phyloP scores from a whole-genome alignment of 1,140 invertebrate genomes.

The Leptinotarsa texana region DNA sequence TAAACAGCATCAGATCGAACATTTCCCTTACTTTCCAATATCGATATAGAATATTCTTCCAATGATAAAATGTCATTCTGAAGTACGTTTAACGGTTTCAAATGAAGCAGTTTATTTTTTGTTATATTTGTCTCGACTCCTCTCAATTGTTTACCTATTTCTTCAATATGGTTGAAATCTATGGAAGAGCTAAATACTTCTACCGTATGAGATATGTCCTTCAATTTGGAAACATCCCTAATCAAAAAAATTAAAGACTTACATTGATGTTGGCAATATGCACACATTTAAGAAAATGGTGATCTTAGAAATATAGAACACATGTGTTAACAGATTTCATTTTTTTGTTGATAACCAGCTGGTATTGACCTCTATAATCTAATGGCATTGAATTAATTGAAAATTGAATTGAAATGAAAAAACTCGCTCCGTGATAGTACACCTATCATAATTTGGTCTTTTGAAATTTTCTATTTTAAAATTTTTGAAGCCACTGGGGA shows the following conservation, averaged over 20 bases:
- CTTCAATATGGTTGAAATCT: neutral
- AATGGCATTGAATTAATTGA: neutral
- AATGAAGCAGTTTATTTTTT: neutral
- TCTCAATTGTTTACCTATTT: neutral
- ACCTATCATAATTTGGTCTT: neutral
- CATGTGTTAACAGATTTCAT: neutral
- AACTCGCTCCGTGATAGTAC: neutral
- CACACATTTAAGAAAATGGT: neutral
- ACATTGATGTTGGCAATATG: conserved; percentile 3
- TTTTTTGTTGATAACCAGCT: conserved; percentile 3
- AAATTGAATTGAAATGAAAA: neutral
- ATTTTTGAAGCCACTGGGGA: neutral
- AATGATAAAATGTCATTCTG: conserved; percentile 7
- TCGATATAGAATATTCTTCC: neutral
- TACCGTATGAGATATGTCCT: neutral
- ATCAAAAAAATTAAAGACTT: neutral
- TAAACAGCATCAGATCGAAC: conserved; percentile 7
- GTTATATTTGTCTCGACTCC: neutral
- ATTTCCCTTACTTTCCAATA: neutral
- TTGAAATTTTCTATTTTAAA: neutral
- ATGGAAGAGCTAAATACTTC: neutral
- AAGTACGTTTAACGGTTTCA: conserved; percentile 1
- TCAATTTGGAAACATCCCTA: neutral
- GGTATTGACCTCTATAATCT: neutral
- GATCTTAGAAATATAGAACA: neutral